Conservation (phyloP, 2,113 vertebrate species). For the Eleginops maclovinus region DNA sequence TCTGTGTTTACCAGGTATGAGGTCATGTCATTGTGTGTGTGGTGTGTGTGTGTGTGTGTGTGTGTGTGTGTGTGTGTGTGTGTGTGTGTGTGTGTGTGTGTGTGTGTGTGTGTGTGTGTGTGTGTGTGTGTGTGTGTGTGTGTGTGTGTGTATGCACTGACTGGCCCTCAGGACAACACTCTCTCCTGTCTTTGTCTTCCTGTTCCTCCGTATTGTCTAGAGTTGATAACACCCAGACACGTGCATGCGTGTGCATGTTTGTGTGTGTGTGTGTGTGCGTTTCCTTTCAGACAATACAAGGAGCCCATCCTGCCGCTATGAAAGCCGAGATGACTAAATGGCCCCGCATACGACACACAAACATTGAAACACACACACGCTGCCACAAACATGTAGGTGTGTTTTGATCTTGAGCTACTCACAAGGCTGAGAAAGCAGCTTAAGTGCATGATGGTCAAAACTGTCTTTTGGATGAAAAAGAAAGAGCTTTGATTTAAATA, state of each 20-base stretch:
- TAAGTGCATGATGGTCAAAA: constrained; percentile 2
- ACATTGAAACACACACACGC: constrained; percentile 17
- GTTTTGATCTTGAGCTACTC: constrained; percentile 42
- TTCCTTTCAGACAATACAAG: constrained; percentile 70
- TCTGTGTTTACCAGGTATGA: constrained; percentile 47
- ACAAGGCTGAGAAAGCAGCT: not conserved
- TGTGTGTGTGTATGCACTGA: constrained; percentile 35
- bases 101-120: constrained; percentile 29
- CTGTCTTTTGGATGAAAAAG: not conserved
- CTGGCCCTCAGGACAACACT: constrained; percentile 68
- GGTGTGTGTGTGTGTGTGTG: constrained; percentile 4
- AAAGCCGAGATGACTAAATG: constrained; percentile 56
- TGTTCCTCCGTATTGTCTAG: constrained; percentile 82
- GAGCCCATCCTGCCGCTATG: constrained; percentile 59
- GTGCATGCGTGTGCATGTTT: constrained; percentile 55
- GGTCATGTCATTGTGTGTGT: constrained; percentile 44
- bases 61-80: not conserved
- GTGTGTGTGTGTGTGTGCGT: not conserved
- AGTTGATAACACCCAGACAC: constrained; percentile 77
- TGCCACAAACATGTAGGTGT: not conserved
- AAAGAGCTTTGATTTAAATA: not conserved
- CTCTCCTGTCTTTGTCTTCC: constrained; percentile 80
- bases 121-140: constrained; percentile 30
- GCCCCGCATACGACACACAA: constrained; percentile 31
- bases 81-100: constrained; percentile 20